phyloP scores from a whole-genome alignment of 2,888 invertebrate species.

The Nipponacmea schrenckii region DNA sequence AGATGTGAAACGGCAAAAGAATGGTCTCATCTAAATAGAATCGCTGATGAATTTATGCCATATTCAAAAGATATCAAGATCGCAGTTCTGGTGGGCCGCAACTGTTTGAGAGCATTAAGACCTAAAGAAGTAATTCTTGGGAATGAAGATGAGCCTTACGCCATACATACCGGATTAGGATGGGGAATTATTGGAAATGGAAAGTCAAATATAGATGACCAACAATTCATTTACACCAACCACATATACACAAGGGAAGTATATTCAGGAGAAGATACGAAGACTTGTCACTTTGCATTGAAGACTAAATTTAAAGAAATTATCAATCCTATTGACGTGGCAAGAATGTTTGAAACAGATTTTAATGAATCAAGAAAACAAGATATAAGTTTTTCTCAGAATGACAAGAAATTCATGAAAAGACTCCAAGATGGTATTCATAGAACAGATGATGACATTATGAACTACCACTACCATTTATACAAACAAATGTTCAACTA shows the following conservation, averaged over 20 bases:
- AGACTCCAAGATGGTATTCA: slow-evolving; percentile 10
- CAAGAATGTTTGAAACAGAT: slow-evolving; percentile 70
- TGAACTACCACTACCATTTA: slow-evolving; percentile 23
- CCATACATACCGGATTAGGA: slow-evolving; percentile 18
- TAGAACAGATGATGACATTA: slow-evolving; percentile 17
- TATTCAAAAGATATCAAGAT: no score
- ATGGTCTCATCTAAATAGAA: no score
- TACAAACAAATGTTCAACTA: neutral
- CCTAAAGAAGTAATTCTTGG: neutral
- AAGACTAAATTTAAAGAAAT: no score
- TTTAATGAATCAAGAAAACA: slow-evolving; percentile 72
- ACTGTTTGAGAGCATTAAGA: neutral
- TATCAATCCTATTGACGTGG: slow-evolving; percentile 85
- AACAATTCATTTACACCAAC: slow-evolving; percentile 67
- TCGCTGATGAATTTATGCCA: no score
- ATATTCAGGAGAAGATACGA: no score
- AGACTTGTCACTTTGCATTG: no score
- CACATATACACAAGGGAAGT: no score
- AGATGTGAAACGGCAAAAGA: no score
- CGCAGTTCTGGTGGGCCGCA: no score
- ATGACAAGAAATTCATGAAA: slow-evolving; percentile 58
- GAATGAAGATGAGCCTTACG: slow-evolving; percentile 19
- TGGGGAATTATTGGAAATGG: slow-evolving; percentile 23
- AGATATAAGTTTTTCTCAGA: slow-evolving; percentile 84
- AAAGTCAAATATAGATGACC: neutral